Percentiles rank a stretch among this genome's conserved stretches.
Conservation (phyloP, 1,140 invertebrate species). For the Ctenoplectra terminalis region DNA sequence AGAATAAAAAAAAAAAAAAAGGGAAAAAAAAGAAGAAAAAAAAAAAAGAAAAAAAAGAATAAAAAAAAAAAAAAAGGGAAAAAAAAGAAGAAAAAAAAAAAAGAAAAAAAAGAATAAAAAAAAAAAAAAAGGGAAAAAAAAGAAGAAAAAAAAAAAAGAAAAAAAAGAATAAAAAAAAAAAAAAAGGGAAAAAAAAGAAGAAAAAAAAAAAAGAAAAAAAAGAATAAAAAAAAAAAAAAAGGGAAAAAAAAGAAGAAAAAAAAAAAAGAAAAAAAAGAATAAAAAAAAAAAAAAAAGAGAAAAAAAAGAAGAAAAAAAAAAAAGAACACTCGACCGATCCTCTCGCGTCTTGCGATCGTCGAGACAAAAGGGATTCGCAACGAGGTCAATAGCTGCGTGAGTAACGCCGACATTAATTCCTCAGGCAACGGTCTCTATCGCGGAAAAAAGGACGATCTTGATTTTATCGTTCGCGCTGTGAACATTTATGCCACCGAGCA, state of each 20-base stretch:
- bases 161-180: too few relatives aligned
- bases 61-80: too few relatives aligned
- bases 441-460: constrained; percentile 28
- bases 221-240: too few relatives aligned
- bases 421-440: constrained; percentile 12
- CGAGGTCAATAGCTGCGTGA: constrained; percentile 40
- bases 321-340: neutral
- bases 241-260: too few relatives aligned
- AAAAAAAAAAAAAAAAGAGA: too few relatives aligned
- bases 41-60: neutral
- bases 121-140: too few relatives aligned
- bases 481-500: constrained; percentile 15
- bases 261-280: too few relatives aligned
- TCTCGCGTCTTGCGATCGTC: constrained; percentile 8
- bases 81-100: neutral
- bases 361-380: constrained; percentile 35
- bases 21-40: neutral
- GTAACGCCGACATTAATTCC: constrained; percentile 32
- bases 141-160: too few relatives aligned
- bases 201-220: too few relatives aligned
- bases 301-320: too few relatives aligned
- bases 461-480: constrained; percentile 26
- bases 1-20: too few relatives aligned
- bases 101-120: neutral
- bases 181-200: too few relatives aligned